Conservation (phyloP, 2,888 invertebrate species). For the Microctonus aethiopoides region DNA sequence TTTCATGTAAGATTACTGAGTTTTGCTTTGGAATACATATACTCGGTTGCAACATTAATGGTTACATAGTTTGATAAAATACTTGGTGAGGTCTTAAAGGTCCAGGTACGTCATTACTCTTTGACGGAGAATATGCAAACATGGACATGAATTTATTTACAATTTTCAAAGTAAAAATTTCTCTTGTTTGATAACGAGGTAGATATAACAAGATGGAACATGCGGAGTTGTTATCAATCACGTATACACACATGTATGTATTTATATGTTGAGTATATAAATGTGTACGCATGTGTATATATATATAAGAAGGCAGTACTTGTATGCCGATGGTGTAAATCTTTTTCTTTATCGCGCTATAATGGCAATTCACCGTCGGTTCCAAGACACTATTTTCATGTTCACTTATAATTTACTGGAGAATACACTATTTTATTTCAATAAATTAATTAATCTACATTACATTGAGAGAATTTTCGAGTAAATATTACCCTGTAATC, state of each 20-base stretch:
- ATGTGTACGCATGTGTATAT: too few relatives aligned
- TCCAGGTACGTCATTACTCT: neutral
- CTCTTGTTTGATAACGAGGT: neutral
- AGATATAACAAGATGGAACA: neutral
- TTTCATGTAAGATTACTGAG: neutral
- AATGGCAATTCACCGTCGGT: neutral
- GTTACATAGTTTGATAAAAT: neutral
- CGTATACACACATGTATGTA: neutral
- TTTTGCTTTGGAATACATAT: neutral
- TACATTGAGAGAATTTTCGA: too few relatives aligned
- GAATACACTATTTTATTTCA: too few relatives aligned
- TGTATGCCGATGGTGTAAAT: neutral
- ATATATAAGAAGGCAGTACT: too few relatives aligned
- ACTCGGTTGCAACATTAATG: neutral
- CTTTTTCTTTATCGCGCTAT: neutral
- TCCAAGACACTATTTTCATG: too few relatives aligned
- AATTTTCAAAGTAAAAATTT: neutral
- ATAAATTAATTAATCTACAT: too few relatives aligned
- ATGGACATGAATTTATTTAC: neutral
- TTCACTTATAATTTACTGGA: too few relatives aligned
- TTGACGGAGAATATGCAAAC: neutral
- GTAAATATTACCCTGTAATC: too few relatives aligned
- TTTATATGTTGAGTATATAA: too few relatives aligned
- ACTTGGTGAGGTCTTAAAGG: neutral
- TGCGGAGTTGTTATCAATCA: neutral